Evolutionary conservation across 1,140 invertebrate species (phyloP), one percentile per base, ranked within the genome.

Genomic region (Globodera ellingtonae): DNA sequence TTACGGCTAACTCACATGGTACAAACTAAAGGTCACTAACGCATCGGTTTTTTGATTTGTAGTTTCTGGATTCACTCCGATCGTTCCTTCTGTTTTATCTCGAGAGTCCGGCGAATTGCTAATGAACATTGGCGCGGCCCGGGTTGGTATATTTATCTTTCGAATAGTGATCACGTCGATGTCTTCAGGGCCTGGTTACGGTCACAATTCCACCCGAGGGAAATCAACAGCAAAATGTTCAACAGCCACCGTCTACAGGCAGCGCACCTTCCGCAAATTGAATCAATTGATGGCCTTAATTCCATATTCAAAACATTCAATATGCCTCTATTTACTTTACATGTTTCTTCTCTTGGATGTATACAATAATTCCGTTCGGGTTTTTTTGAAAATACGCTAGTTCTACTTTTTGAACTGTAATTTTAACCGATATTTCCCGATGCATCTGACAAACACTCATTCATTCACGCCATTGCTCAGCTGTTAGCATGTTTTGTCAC

Each of bases 241-340:
- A 83, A 8, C 35, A 44, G n/a, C 47, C 84, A 65, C 47, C 7
- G 24, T 35, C 65, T 0, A 56, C 65, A 21, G 8, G 59, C 50
- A n/a, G 8, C 2, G 56, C 56, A 8, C 10, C 21, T 66, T 21
- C 18, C 35, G 21, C 7, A 62, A 18, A 18, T 8, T 46, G 72
- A 78, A 21, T 10, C 47, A 15, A n/a, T 83, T 15, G 67, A 79
- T 84, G 65, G 74, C 72, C 84, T 83, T 73, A 84, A 84, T 66
- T 70, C 75, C 48, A 84, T 15, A 62, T 62, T 15, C 24, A 24
- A 24, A 24, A 24, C 24, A 24, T 24, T 24, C 56, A 15, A 52
- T 52, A 52, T 52, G 56, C 56, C 18, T 62, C 35, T 35, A 35
- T 4, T 62, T n/a, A n/a, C n/a, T n/a, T n/a, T 15, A 62, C 56